Evolutionary conservation across 2,888 invertebrate genomes (phyloP).

Genomic region (Argyra leucocephala): DNA sequence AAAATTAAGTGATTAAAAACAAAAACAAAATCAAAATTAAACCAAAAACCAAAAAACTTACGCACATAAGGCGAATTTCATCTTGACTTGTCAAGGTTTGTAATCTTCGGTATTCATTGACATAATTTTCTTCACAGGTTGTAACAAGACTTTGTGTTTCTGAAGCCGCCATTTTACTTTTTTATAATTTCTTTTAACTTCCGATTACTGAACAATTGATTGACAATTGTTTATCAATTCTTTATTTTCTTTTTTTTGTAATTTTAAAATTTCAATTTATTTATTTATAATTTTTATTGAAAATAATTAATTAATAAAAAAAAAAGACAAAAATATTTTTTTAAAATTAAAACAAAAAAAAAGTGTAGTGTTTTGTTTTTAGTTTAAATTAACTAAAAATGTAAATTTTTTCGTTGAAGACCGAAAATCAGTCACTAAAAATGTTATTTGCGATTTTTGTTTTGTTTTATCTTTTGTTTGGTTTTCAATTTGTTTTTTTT

Average conservation of each 20-base stretch:
- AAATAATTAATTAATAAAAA: not conserved
- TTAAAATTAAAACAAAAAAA: too few relatives aligned
- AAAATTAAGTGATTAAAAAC: too few relatives aligned
- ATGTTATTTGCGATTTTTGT: not conserved
- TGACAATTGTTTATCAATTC: too few relatives aligned
- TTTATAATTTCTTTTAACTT: not conserved
- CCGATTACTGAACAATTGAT: not conserved
- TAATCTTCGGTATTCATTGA: conserved; percentile 59
- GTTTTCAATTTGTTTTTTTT: not conserved
- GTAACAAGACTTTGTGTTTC: not conserved
- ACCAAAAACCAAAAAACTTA: conserved; percentile 45
- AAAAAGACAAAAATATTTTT: not conserved
- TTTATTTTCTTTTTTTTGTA: not conserved
- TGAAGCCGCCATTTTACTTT: not conserved
- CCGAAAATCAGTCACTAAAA: not conserved
- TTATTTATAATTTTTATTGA: not conserved
- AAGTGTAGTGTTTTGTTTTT: not conserved
- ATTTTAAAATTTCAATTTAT: not conserved
- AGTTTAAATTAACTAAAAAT: not conserved
- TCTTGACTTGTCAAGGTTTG: conserved; percentile 59
- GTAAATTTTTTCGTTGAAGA: not conserved
- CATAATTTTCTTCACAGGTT: conserved; percentile 47
- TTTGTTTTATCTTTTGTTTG: not conserved
- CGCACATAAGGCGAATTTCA: conserved; percentile 57
- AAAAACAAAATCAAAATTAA: not conserved